These are phyloP conservation scores for Acipenser oxyrinchus DNA, from an alignment of 2,797 vertebrate genomes.

Conservation along the genomic window DNA sequence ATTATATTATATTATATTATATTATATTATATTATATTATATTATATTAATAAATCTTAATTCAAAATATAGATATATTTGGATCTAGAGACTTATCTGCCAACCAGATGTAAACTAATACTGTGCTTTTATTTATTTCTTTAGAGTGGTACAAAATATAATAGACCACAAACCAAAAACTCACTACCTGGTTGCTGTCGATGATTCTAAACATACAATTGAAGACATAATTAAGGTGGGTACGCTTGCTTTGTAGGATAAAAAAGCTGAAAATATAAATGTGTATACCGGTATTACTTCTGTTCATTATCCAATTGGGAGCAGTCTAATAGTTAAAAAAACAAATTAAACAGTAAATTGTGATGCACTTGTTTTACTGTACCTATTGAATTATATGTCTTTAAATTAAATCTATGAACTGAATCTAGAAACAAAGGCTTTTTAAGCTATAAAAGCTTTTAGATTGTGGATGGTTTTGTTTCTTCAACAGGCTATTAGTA, in stretches of 20 bases:
- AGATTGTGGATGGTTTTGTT: not conserved
- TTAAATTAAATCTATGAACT: not conserved
- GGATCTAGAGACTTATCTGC: not conserved
- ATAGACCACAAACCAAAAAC: slow-evolving; percentile 61
- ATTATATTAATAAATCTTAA: too few relatives aligned
- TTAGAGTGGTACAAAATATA: slow-evolving; percentile 73
- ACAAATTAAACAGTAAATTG: not conserved
- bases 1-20: too few relatives aligned
- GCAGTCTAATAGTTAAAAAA: too few relatives aligned
- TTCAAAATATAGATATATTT: not conserved
- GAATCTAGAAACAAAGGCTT: too few relatives aligned
- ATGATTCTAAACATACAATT: slow-evolving; percentile 63
- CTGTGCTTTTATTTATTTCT: too few relatives aligned
- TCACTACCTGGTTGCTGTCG: slow-evolving; percentile 77
- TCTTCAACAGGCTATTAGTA: slow-evolving; percentile 61
- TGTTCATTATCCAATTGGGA: too few relatives aligned
- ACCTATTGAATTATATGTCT: too few relatives aligned
- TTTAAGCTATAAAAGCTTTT: too few relatives aligned
- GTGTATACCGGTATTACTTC: too few relatives aligned
- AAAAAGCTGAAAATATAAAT: too few relatives aligned
- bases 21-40: too few relatives aligned
- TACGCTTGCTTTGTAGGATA: not conserved
- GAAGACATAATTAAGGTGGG: slow-evolving; percentile 72
- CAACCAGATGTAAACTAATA: not conserved
- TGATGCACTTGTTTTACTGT: not conserved